A percentile compares a stretch with the other conserved stretches of the same genome.
These are phyloP conservation scores for Psilanteris sp. DNA, from an alignment of 1,140 invertebrate species.

Conservation along the genomic window DNA sequence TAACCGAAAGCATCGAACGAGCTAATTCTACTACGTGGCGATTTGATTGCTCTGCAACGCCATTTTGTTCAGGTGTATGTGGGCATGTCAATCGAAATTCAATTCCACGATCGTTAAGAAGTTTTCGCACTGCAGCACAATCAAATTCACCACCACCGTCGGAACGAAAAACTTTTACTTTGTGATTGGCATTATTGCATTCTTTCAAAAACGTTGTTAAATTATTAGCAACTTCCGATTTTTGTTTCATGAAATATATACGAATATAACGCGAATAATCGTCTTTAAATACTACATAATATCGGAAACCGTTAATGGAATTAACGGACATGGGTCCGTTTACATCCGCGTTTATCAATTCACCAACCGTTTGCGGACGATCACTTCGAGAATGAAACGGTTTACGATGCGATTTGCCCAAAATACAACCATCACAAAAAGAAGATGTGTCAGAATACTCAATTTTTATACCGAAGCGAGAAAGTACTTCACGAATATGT, in stretches of 20 bases:
- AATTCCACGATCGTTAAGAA: conserved; percentile 9
- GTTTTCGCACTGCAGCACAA: not conserved
- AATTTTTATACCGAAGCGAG: conserved; percentile 20
- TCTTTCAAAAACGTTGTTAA: conserved; percentile 13
- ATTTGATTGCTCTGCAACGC: conserved; percentile 28
- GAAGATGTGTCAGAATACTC: conserved; percentile 4
- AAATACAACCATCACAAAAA: conserved; percentile 20
- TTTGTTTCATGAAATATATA: conserved; percentile 28
- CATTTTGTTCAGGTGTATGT: conserved; percentile 30
- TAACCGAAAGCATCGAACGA: conserved; percentile 28
- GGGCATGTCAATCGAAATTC: conserved; percentile 20
- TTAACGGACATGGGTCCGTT: conserved; percentile 14
- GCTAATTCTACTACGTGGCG: conserved; percentile 24
- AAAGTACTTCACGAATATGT: conserved; percentile 8
- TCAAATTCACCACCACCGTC: conserved; percentile 26
- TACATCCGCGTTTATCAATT: conserved; percentile 22
- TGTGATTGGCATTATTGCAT: conserved; percentile 3
- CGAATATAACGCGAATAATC: conserved; percentile 12
- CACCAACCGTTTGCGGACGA: conserved; percentile 5
- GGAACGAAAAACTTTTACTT: conserved; percentile 17
- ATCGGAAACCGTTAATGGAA: not conserved
- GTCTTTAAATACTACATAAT: conserved; percentile 22
- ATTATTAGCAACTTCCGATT: conserved; percentile 14
- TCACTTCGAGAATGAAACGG: conserved; percentile 18
- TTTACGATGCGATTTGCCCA: conserved; percentile 23